phyloP scores from a whole-genome alignment of 1,140 invertebrate genomes.

The Psilanteris sp. region DNA sequence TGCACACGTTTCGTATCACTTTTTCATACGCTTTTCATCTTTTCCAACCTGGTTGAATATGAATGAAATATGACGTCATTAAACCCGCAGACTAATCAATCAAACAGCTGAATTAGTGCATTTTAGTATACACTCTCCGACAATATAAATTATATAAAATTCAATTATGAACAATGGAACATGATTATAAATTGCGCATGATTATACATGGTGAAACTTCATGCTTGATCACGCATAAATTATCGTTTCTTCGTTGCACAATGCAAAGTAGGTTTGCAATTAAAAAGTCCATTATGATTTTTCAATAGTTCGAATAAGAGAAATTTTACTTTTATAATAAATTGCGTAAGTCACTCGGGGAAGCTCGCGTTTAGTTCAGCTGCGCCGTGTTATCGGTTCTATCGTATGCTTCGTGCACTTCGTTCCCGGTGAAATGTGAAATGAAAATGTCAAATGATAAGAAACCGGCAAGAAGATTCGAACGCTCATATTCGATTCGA shows the following conservation, averaged over 20 bases:
- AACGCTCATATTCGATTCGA: no score
- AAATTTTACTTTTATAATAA: conserved; percentile 5
- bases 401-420: no score
- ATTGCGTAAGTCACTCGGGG: not conserved
- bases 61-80: no score
- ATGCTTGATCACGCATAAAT: conserved; percentile 40
- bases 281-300: conserved; percentile 10
- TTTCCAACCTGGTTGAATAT: no score
- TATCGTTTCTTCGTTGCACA: conserved; percentile 21
- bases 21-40: no score
- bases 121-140: not conserved
- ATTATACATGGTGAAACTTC: conserved; percentile 13
- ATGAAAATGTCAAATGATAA: no score
- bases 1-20: no score
- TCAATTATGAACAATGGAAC: conserved; percentile 14
- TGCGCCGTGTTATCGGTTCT: no score
- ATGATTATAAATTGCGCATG: conserved; percentile 25
- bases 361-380: conserved; percentile 6
- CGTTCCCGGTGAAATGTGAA: no score
- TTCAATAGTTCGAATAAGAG: conserved; percentile 11
- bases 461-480: no score
- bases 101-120: not conserved
- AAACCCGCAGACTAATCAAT: conserved; percentile 2
- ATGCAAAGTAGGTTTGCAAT: conserved; percentile 17
- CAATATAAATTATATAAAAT: conserved; percentile 13